Evolutionary conservation across 2,113 vertebrate genomes (phyloP).

Genomic region (human): GRCh38 chr5:164900001-164900500

Average conservation of each 20-base stretch:
- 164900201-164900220: no score
- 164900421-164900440: not conserved
- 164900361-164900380: not conserved
- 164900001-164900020: not conserved
- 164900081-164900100: no score
- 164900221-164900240: not conserved
- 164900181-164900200: no score
- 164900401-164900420: not conserved
- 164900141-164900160: no score
- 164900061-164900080: no score
- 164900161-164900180: no score
- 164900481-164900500: not conserved
- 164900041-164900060: no score
- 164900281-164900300: not conserved
- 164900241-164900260: not conserved
- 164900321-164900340: not conserved
- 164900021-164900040: not conserved
- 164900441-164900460: not conserved
- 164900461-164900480: not conserved
- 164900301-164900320: not conserved
- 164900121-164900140: no score
- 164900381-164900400: not conserved
- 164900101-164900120: no score
- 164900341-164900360: not conserved
- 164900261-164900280: not conserved